Base-by-base conservation (phyloP, 2,797 vertebrate species). In the Synanceia verrucosa region DNA sequence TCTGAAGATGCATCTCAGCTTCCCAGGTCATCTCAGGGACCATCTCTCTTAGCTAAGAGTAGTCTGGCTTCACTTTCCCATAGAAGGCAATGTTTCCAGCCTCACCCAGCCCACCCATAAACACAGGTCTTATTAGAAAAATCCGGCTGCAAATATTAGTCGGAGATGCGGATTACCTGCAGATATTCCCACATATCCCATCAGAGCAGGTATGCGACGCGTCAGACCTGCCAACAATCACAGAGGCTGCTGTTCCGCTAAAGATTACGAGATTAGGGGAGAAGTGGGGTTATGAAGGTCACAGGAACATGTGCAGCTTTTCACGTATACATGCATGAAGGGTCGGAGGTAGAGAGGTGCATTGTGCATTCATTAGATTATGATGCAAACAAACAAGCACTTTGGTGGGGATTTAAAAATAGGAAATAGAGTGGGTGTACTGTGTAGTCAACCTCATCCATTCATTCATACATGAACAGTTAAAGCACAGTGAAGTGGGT, bases 191-290 rank as follows among this genome's bases (percentile, higher is more conserved):
- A 51, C 64, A 81, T 66, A 79, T 46, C 57, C 50, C 50, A 19
- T 56, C 43, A 34, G 63, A 83, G 76, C 58, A 85, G 76, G 83
- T 83, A 85, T 89, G 90, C 78, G 70, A 65, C 26, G 18, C 36
- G 23, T 59, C 21, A 28, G 81, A 86, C 66, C 77, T 83, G 85
- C 86, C 83, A 89, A 57, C 72, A 86, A 93, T 91, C 89, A 90
- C 86, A 91, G 84, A 87, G 70, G 73, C 86, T 79, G 78, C 83
- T 87, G 86, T 89, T 90, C 81, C 79, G 26, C 70, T 83, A 60
- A 80, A 91, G 87, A 91, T 91, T 90, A 93, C 28, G 64, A 88
- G 90, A 92, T 92, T 90, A 89, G 64, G 58, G 60, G 73, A 64
- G 76, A 71, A 71, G 67, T 19, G 58, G 57, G 86, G 91, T 90